Evolutionary conservation across 2,797 vertebrate species (phyloP).

Genomic region (Sebastiscus albofasciatus): DNA sequence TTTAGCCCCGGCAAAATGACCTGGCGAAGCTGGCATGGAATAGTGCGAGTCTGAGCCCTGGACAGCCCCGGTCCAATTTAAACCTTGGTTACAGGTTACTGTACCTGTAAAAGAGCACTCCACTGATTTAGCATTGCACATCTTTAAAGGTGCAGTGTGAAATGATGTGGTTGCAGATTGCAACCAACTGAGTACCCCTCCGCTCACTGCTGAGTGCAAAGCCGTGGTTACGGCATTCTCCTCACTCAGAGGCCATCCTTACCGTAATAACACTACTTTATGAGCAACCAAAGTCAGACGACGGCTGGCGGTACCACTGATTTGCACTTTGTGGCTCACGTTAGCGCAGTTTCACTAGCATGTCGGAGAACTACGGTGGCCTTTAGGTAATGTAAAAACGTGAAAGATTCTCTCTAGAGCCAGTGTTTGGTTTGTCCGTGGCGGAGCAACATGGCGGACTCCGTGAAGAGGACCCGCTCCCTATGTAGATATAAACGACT

Average conservation of each 20-base stretch:
- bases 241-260: not conserved
- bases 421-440: no score
- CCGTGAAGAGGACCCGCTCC: no score
- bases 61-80: not conserved
- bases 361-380: no score
- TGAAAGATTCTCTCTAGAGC: no score
- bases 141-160: not conserved
- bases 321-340: no score
- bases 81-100: not conserved
- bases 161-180: not conserved
- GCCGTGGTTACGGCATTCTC: not conserved
- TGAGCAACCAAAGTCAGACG: no score
- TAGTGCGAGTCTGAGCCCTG: not conserved
- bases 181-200: not conserved
- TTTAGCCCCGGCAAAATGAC: not conserved
- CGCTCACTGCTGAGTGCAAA: not conserved
- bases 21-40: not conserved
- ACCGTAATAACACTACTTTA: not conserved
- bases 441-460: no score
- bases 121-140: not conserved
- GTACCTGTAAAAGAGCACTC: not conserved
- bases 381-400: not conserved
- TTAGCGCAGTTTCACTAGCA: no score
- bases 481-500: no score
- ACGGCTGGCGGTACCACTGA: no score